Conservation (phyloP, 2,888 invertebrate genomes). For the Melitaea athalia region DNA sequence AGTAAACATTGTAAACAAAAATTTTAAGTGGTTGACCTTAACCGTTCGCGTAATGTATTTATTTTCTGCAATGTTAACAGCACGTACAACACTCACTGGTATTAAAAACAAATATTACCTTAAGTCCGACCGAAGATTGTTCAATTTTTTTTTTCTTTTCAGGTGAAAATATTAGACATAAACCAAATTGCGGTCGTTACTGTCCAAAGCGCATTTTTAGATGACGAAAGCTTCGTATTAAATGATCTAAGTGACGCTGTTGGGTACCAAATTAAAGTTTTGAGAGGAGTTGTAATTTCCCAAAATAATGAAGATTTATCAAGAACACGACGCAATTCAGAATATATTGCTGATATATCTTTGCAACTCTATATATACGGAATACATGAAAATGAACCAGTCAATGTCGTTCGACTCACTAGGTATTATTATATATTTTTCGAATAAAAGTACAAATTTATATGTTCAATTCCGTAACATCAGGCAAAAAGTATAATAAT, state of each 20-base stretch:
- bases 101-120: constrained; percentile 28
- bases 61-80: constrained; percentile 39
- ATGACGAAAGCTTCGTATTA: constrained; percentile 62
- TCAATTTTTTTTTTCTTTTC: constrained; percentile 43
- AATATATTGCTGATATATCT: constrained; percentile 49
- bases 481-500: too few species aligned
- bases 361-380: constrained; percentile 70
- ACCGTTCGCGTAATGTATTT: constrained; percentile 42
- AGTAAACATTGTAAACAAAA: constrained; percentile 40
- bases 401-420: constrained; percentile 56
- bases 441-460: too few species aligned
- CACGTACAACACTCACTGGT: constrained; percentile 35
- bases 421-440: constrained; percentile 46
- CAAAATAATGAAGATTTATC: constrained; percentile 38
- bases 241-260: constrained; percentile 56
- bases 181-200: constrained; percentile 71
- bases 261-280: constrained; percentile 66
- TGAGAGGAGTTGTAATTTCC: constrained; percentile 67
- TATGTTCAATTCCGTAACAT: too few species aligned
- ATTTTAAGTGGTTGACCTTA: constrained; percentile 42
- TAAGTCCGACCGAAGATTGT: not conserved
- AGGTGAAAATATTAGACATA: constrained; percentile 71
- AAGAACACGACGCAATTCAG: constrained; percentile 48
- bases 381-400: constrained; percentile 58
- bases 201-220: constrained; percentile 64